A percentile compares a stretch with the other conserved stretches of the same genome.
Conservation (phyloP, 2,888 invertebrate species). For the Lasioglossum marginatum region DNA sequence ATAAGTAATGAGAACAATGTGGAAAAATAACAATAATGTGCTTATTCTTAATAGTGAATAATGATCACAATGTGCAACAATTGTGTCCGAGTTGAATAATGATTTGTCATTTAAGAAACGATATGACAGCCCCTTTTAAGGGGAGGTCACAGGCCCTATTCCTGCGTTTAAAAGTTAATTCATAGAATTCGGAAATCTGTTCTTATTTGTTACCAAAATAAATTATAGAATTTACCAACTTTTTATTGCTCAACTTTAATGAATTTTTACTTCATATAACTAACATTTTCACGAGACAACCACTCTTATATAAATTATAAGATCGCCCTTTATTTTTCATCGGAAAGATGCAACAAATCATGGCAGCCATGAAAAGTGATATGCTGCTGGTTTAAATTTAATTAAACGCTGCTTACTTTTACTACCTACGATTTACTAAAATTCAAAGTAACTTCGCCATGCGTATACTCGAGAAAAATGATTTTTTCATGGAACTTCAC, state of each 20-base stretch:
- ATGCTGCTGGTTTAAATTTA: background rate
- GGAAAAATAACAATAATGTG: no score
- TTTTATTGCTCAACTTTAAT: background rate
- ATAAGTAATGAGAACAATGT: background rate
- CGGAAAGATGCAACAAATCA: background rate
- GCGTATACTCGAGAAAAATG: background rate
- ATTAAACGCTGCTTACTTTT: background rate
- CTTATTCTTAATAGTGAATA: no score
- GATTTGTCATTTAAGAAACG: background rate
- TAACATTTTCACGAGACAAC: background rate
- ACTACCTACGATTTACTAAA: no score
- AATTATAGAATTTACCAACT: no score
- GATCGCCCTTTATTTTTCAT: background rate
- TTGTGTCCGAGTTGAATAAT: background rate
- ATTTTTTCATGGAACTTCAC: background rate
- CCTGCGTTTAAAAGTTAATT: background rate
- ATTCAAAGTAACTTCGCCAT: no score
- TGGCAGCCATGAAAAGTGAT: background rate
- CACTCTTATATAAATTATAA: background rate
- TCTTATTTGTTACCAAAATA: no score
- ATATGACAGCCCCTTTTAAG: background rate
- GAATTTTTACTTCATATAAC: background rate
- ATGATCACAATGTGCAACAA: background rate
- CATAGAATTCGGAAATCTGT: background rate
- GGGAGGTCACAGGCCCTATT: background rate